Conservation (phyloP, 2,797 vertebrate genomes). For the Notoglanidium macrostoma region DNA sequence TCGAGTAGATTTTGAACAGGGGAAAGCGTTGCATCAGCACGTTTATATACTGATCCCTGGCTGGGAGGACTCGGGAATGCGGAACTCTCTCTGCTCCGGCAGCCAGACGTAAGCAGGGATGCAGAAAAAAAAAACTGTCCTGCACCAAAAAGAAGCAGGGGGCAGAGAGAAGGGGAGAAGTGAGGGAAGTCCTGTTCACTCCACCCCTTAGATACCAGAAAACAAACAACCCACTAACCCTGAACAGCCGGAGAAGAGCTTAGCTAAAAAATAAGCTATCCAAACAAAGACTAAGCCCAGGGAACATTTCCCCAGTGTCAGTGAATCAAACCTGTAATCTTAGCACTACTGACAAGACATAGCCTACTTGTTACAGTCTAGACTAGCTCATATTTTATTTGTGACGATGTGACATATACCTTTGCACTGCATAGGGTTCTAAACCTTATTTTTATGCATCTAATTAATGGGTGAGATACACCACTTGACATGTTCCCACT, state of each 20-base stretch:
- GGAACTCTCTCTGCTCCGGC: constrained; percentile 85
- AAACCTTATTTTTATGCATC: background rate
- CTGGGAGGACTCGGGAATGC: constrained; percentile 98
- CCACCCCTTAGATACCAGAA: constrained; percentile 72
- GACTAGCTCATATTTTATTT: constrained; percentile 12
- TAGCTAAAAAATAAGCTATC: constrained; percentile 8
- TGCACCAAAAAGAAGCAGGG: constrained; percentile 68
- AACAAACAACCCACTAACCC: constrained; percentile 63
- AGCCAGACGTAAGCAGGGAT: constrained; percentile 88
- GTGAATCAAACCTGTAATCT: constrained; percentile 12
- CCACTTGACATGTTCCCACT: background rate
- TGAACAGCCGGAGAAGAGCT: constrained; percentile 30
- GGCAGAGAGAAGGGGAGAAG: constrained; percentile 73
- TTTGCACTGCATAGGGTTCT: background rate
- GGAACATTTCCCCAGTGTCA: background rate
- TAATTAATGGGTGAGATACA: background rate
- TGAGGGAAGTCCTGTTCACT: constrained; percentile 74
- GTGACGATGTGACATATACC: background rate
- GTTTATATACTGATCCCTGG: constrained; percentile 88
- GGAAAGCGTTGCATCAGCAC: constrained; percentile 96
- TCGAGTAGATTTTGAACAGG: constrained; percentile 87
- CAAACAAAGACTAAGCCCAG: background rate
- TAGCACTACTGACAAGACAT: background rate
- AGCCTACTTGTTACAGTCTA: background rate
- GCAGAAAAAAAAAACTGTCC: constrained; percentile 58